Evolutionary conservation across 2,888 invertebrate species (phyloP).

Genomic region (Himalopsyche tibetana): DNA sequence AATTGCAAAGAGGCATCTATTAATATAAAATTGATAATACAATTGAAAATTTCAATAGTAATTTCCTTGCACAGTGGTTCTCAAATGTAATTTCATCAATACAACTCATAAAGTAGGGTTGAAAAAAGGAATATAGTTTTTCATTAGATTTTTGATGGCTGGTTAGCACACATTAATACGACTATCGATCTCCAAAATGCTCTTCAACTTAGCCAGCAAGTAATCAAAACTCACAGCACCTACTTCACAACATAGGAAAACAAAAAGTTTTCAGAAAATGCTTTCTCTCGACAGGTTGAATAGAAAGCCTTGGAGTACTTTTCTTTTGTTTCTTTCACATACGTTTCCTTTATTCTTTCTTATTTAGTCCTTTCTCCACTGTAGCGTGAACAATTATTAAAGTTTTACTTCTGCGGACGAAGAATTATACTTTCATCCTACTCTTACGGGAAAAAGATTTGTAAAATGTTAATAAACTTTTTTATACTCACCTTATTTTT

Average conservation of each 20-base stretch:
- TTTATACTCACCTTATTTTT: too few species aligned
- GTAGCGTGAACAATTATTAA: conserved; percentile 4
- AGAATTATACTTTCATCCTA: too few species aligned
- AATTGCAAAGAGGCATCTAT: too few species aligned
- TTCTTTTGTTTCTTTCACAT: conserved; percentile 3
- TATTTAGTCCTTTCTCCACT: not conserved
- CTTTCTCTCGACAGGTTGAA: conserved; percentile 2
- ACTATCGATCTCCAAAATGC: not conserved
- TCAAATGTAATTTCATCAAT: too few species aligned
- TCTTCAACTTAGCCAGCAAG: not conserved
- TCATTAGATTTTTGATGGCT: too few species aligned
- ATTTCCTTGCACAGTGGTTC: too few species aligned
- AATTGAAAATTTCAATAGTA: too few species aligned
- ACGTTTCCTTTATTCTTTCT: conserved; percentile 11
- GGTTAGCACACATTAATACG: not conserved
- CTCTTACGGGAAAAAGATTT: too few species aligned
- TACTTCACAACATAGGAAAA: not conserved
- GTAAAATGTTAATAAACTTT: too few species aligned
- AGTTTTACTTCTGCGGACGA: not conserved
- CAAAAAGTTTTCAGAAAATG: conserved; percentile 21
- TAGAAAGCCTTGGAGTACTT: conserved; percentile 2
- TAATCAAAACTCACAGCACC: not conserved
- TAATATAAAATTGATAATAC: too few species aligned
- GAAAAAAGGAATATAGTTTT: too few species aligned
- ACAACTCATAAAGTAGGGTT: too few species aligned